Evolutionary conservation across 2,888 invertebrate species (phyloP).

Genomic region (Sinotaia quadrata): DNA sequence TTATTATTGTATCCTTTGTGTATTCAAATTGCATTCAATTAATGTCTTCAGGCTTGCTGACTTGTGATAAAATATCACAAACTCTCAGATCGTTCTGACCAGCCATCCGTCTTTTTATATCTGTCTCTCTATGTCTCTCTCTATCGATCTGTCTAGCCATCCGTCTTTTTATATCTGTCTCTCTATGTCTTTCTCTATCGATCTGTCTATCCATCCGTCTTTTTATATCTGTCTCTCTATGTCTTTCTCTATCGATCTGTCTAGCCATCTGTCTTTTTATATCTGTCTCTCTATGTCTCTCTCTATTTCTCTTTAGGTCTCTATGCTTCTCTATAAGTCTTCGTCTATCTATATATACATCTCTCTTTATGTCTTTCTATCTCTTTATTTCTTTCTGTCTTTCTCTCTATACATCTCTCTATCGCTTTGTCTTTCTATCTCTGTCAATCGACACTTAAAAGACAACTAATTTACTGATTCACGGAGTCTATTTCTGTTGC

Average conservation of each 20-base stretch:
- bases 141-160: background rate
- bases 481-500: background rate
- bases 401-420: background rate
- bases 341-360: constrained; percentile 1
- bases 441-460: no score
- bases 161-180: background rate
- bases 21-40: no score
- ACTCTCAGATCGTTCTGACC: no score
- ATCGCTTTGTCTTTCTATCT: background rate
- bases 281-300: constrained; percentile 6
- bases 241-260: constrained; percentile 2
- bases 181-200: background rate
- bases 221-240: background rate
- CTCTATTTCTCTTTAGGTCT: constrained; percentile 4
- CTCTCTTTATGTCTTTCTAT: background rate
- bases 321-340: constrained; percentile 9
- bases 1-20: no score
- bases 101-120: background rate
- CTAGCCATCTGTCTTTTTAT: background rate
- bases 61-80: no score
- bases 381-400: background rate
- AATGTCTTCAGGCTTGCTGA: no score
- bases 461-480: no score
- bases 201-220: background rate
- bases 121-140: no score